Evolutionary conservation across 2,888 invertebrate genomes (phyloP), one percentile per base, ranked within the genome.

Genomic region (Atherix ibis): DNA sequence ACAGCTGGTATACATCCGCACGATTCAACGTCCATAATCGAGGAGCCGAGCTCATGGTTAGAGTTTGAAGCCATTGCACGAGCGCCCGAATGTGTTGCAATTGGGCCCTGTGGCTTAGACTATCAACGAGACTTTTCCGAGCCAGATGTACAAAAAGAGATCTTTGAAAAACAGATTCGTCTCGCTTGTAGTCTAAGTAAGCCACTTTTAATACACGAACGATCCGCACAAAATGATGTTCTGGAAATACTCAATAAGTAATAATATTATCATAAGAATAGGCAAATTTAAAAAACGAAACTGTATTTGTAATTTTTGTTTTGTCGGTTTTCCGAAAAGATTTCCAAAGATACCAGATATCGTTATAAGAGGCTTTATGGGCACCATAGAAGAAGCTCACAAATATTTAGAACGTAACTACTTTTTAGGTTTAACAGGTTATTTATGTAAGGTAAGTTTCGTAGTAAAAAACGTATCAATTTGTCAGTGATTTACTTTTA

Each of bases 41-140:
- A 76, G 41, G 76, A 62, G 44, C 61, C 77, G 47, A 70, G 70
- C 37, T 62, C 66, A 52, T 91, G 89, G 88, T 68, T 72, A 27
- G 83, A 84, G 51, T 63, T 89, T 37, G 70, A 71, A 49, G 70
- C 71, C 43, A 73, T 84, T 44, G 82, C 84, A 13, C 66, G 68
- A 33, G 85, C 84, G 51, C 76, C 77, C 3, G 88, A 91, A 64
- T 91, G 91, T 59, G 91, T 92, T 18, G 91, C 91, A 3, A 71
- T 92, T 26, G 92, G 92, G 14, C 91, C 91, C 58, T 92, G 92
- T 58, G 92, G 92, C 22, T 69, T 94, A 44, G 92, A 94, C 66
- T 92, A 85, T 60, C 88, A 83, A 58, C 76, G 89, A 52, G 88
- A 91, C 59, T 92, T 91, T 64, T 91, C 91, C 6, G 85, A 89